Base-by-base conservation (phyloP, 1,140 invertebrate species). In the Ericerus pela region DNA sequence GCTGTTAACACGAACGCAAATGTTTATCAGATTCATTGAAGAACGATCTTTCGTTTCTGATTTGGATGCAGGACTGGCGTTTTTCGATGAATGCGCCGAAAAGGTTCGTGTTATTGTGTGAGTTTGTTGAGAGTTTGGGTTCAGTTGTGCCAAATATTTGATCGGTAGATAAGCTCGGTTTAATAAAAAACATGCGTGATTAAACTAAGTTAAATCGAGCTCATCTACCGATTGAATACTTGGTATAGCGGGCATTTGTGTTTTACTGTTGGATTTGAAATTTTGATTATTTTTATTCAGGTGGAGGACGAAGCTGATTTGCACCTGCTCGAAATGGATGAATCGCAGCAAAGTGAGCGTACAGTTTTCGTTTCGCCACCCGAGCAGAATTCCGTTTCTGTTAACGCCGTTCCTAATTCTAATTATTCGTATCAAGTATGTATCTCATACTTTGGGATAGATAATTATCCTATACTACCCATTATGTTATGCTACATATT, bases 11-110 rank as follows among this genome's bases (percentile, higher is more conserved):
- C 84, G 81, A 66, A 97, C 95, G 1, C 95, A 98, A 73, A 94
- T 95, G 85, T 98, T 97, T 69, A 95, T 90, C 57, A 81, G 92
- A 37, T 99, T 99, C 70, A 97, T 99, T 61, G 95, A 99, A 72
- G 96, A 99, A 72, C 78, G 95, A 31, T 96, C 92, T 63, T 98
- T 99, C 73, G 90, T 98, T 0, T 95, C 92, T 12, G 93, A 97
- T 64, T 91, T 91, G 68, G 92, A 98, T 73, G 77, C 79, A 14
- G 82, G 82, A 60, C 73, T 99, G 54, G 89, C 92, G 11, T 99
- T 99, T 73, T 99, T 99, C 68, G 96, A 99, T 70, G 93, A 99
- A 68, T 98, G 94, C 67, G 82, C 87, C 1, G 92, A 96, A 70
- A 81, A 78, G 68, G 74, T 79, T 60, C 61, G 64, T 36, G 8